phyloP scores from a whole-genome alignment of 2,113 vertebrate species.

The Catharus bicknelli region DNA sequence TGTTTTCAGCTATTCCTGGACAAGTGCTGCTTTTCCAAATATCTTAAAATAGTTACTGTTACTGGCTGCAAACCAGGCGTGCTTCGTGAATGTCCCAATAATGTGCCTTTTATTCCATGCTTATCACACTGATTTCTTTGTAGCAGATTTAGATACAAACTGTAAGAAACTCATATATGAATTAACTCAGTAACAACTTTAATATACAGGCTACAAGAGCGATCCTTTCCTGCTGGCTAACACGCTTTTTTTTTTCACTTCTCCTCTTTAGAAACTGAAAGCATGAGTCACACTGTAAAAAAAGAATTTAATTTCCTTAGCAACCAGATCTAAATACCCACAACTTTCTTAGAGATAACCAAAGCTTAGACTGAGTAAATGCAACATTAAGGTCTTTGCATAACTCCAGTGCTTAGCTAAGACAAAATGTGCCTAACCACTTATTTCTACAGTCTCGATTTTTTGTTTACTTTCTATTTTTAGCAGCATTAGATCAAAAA shows the following conservation, averaged over 20 bases:
- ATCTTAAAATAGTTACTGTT: constrained; percentile 58
- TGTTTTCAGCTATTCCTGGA: constrained; percentile 48
- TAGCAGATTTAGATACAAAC: constrained; percentile 37
- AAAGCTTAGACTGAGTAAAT: constrained; percentile 44
- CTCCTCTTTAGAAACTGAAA: constrained; percentile 64
- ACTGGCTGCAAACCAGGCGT: constrained; percentile 34
- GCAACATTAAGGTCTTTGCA: constrained; percentile 14
- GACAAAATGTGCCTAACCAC: constrained; percentile 30
- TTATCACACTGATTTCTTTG: constrained; percentile 44
- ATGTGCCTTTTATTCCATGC: constrained; percentile 41
- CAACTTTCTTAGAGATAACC: constrained; percentile 58
- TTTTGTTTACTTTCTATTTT: constrained; percentile 62
- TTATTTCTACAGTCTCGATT: neutral
- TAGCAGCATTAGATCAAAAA: constrained; percentile 60
- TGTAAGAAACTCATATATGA: neutral
- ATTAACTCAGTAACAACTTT: constrained; percentile 11
- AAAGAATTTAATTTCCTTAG: constrained; percentile 63
- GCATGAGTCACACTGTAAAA: constrained; percentile 55
- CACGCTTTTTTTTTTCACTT: neutral
- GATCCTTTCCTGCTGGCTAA: neutral
- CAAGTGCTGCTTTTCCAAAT: constrained; percentile 58
- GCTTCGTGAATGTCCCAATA: constrained; percentile 44
- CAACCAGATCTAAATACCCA: constrained; percentile 48
- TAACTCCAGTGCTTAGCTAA: constrained; percentile 36
- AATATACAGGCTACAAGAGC: neutral